Evolutionary conservation across 2,888 invertebrate species (phyloP), one percentile per base, ranked within the genome.

Genomic region (Meandrusa payeni): DNA sequence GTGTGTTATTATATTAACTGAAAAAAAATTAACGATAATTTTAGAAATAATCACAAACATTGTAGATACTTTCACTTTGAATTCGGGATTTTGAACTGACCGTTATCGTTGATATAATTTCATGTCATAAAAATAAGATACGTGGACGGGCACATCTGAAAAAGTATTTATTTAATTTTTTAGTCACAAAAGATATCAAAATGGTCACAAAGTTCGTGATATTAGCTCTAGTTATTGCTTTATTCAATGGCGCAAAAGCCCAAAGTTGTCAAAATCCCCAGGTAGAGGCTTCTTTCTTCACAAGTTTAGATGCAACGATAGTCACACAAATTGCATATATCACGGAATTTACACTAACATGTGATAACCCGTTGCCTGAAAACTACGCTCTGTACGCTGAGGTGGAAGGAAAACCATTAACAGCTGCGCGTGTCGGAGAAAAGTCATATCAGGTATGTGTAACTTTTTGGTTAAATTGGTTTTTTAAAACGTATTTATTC

Each of bases 261-360:
- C 64, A 78, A 37, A 75, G 67, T 51, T 87, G 86, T 63, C 67
- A 75, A 52, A 92, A 91, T 59, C 92, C 93, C 2, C 89, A 93
- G 85, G 91, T 94, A 5, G 90, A 91, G 44, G 91, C 95, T n/a
- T 91, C 91, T 38, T 92, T 94, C 0, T 98, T 97, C 78, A 96
- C 97, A 31, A 97, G 97, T 9, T 91, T 93, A 74, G 98, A 99
- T 88, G 96, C 96, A 0, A 96, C 97, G 32, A 92, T 98, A 48
- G 93, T 98, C 5, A 93, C 94, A 52, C 94, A 92, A 70, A 95
- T 98, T 55, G 97, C 97, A 0, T 96, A 95, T 77, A 94, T 98
- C 59, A 93, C 95, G 6, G 97, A 98, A 78, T 97, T 98, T 81
- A 90, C 92, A 5, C 83, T 98, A 27, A 92, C 93, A 67, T 98